A percentile compares a stretch with the other conserved stretches of the same genome.
These are phyloP conservation scores for Coryphaenoides rupestris DNA, from an alignment of 2,113 vertebrate genomes.

Conservation along the genomic window DNA sequence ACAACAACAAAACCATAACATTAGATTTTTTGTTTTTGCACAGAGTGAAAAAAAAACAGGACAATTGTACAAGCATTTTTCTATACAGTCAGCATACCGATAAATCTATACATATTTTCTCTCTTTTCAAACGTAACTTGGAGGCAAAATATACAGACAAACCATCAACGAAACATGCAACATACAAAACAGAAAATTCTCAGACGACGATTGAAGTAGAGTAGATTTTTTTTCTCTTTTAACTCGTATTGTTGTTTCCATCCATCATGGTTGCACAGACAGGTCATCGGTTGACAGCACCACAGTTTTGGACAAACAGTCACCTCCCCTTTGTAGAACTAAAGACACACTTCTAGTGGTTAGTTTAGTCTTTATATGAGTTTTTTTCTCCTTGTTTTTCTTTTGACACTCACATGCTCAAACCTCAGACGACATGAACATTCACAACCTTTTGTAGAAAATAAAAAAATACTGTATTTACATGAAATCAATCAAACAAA, in stretches of 20 bases:
- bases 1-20: constrained; percentile 96
- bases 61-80: constrained; percentile 93
- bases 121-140: constrained; percentile 77
- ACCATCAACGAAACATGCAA: constrained; percentile 94
- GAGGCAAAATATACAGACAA: constrained; percentile 78
- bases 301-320: constrained; percentile 71
- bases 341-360: constrained; percentile 74
- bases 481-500: constrained; percentile 82
- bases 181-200: constrained; percentile 88
- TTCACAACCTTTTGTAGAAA: constrained; percentile 81
- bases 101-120: constrained; percentile 79
- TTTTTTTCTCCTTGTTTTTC: constrained; percentile 25
- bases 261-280: constrained; percentile 68
- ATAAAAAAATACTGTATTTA: constrained; percentile 89
- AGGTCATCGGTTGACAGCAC: constrained; percentile 78
- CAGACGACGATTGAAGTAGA: constrained; percentile 73
- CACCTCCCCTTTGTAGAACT: constrained; percentile 79
- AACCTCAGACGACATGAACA: constrained; percentile 79
- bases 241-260: constrained; percentile 61
- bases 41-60: constrained; percentile 87
- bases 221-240: constrained; percentile 46
- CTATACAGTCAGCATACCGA: constrained; percentile 84
- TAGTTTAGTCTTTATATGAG: constrained; percentile 53
- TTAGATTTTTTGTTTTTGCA: constrained; percentile 83
- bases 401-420: constrained; percentile 89